These are phyloP conservation scores for Antitype chi DNA, from an alignment of 2,888 invertebrate genomes.

Conservation along the genomic window DNA sequence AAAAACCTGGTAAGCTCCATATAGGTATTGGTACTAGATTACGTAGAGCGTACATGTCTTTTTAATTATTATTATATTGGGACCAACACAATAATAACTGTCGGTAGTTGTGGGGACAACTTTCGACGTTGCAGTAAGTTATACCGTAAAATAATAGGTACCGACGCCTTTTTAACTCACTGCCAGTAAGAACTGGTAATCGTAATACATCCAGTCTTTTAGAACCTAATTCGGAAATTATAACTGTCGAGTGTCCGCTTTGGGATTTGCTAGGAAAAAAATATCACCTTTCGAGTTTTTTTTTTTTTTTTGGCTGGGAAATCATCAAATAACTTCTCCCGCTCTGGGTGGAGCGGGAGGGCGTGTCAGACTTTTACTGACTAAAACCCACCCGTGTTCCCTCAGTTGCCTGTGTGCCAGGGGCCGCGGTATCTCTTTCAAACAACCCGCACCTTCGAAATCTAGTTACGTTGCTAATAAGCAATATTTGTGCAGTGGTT, in stretches of 20 bases:
- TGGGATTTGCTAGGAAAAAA: background rate
- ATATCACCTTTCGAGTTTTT: too few species aligned
- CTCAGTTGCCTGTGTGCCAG: too few species aligned
- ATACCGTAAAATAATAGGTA: background rate
- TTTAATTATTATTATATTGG: background rate
- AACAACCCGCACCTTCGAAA: too few species aligned
- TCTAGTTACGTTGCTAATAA: background rate
- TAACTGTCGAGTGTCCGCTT: background rate
- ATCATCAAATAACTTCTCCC: too few species aligned
- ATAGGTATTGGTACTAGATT: background rate
- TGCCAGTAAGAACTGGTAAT: background rate
- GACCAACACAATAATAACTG: too few species aligned
- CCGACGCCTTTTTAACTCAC: background rate
- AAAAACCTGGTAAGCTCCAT: background rate
- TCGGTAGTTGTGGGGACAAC: background rate
- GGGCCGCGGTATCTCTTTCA: too few species aligned
- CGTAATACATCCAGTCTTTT: too few species aligned
- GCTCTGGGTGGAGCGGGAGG: too few species aligned
- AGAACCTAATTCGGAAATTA: background rate
- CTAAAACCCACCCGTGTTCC: too few species aligned
- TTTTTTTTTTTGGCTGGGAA: too few species aligned
- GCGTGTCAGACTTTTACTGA: too few species aligned
- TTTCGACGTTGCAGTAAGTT: background rate
- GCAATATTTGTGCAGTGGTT: background rate
- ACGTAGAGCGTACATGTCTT: too few species aligned